Evolutionary conservation across 2,797 vertebrate species (phyloP), one percentile per base, ranked within the genome.

Genomic region (Sebastes taczanowskii): DNA sequence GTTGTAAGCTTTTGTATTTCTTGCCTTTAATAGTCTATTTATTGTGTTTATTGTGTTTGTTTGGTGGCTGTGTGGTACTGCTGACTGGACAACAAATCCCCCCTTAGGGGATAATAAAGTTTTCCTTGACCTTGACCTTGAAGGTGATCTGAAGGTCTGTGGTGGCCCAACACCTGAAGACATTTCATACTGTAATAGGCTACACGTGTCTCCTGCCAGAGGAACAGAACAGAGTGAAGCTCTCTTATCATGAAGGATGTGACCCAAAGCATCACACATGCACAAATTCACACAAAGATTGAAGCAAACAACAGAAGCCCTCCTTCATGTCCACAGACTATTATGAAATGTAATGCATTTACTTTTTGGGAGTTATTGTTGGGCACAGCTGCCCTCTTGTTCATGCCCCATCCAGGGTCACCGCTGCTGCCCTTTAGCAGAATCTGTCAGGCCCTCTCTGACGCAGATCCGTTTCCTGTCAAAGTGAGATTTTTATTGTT

Each of bases 401-500:
- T 79, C 87, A 88, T 92, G 94, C 89, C 86, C 92, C 90, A 63
- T 90, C 76, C 91, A 96, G 96, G 96, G 96, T 97, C 96, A 96
- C 91, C 78, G 89, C 91, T 91, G 89, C 93, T 95, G 94, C 94
- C 95, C 90, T 94, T 94, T 83, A 91, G 82, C 83, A 86, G 92
- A 95, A 94, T 94, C 94, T 94, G 90, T 88, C 85, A 94, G 95
- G 86, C 94, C 89, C 78, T 94, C 94, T 90, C 95, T 98, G 97
- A 99, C 98, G 97, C 96, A 98, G 94, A 95, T 97, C 97, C 97
- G 89, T 90, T 97, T 98, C 97, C 97, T 95, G 91, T 95, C 90
- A 80, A 86, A 95, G 95, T 93, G 95, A 95, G 95, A 94, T 94
- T 94, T 94, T 95, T 92, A 99, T 99, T 99, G 98, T 99, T 98